Percentiles rank a stretch among this genome's conserved stretches.
Conservation (phyloP, 2,797 vertebrate genomes). For the Acestrorhynchus altus region DNA sequence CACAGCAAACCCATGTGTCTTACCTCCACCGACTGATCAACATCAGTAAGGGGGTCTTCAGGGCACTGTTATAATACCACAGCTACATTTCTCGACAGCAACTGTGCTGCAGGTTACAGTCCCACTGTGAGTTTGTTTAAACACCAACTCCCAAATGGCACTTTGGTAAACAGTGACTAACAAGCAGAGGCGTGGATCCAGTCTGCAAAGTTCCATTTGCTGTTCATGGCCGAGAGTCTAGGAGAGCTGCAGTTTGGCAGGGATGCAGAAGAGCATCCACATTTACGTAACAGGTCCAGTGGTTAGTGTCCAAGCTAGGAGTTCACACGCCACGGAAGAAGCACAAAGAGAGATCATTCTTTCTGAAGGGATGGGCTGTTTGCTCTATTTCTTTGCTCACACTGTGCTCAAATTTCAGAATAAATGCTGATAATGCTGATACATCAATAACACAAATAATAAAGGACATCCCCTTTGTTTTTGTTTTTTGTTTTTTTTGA, state of each 20-base stretch:
- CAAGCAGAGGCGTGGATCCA: slow-evolving; percentile 20
- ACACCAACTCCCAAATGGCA: slow-evolving; percentile 20
- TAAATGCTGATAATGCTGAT: too few species aligned
- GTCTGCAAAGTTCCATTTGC: slow-evolving; percentile 12
- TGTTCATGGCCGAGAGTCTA: background rate
- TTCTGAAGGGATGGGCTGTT: background rate
- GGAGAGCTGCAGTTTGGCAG: background rate
- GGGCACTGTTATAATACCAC: background rate
- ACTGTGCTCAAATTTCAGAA: too few species aligned
- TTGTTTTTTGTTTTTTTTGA: too few species aligned
- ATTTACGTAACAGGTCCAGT: slow-evolving; percentile 11
- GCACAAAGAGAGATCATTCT: slow-evolving; percentile 7
- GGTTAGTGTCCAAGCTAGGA: slow-evolving; percentile 10
- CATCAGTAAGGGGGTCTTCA: background rate
- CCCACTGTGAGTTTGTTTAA: slow-evolving; percentile 28
- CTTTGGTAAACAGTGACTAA: slow-evolving; percentile 38
- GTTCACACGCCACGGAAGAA: background rate
- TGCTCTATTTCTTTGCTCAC: too few species aligned
- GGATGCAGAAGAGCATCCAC: background rate
- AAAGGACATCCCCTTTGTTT: too few species aligned
- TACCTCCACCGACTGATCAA: slow-evolving; percentile 13
- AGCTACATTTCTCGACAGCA: slow-evolving; percentile 13
- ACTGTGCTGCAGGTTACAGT: slow-evolving; percentile 8
- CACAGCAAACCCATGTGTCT: background rate
- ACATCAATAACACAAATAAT: too few species aligned